Percentiles rank a stretch among this genome's conserved stretches.
Evolutionary conservation across 2,113 vertebrate genomes (phyloP).

Genomic region (Sprattus sprattus): DNA sequence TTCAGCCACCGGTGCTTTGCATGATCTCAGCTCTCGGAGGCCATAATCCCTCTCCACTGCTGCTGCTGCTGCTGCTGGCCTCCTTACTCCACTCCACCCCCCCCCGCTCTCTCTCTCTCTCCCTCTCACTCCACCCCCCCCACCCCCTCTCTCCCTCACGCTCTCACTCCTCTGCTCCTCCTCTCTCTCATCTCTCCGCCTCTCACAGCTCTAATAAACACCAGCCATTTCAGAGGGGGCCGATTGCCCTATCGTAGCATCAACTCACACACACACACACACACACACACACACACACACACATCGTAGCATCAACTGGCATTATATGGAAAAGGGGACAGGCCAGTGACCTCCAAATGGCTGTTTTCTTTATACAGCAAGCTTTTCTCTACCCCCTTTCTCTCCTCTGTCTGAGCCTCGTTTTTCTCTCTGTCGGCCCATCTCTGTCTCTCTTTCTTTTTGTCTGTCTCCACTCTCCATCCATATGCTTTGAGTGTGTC

Average conservation of each 20-base stretch:
- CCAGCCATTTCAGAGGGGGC: too few species aligned
- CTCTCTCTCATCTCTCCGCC: not conserved
- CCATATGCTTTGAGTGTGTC: not conserved
- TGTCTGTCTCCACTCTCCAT: not conserved
- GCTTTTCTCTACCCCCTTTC: not conserved
- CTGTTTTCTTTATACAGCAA: too few species aligned
- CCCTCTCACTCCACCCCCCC: not conserved
- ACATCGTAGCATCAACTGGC: too few species aligned
- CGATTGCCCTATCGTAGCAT: too few species aligned
- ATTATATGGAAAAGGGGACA: too few species aligned
- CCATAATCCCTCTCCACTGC: conserved; percentile 11
- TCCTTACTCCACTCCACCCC: not conserved
- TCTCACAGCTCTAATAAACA: too few species aligned
- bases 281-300: too few species aligned
- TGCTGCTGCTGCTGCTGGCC: not conserved
- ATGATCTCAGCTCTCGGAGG: not conserved
- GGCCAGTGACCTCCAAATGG: too few species aligned
- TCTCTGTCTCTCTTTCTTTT: conserved; percentile 26
- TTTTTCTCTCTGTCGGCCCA: not conserved
- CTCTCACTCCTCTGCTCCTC: not conserved
- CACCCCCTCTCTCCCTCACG: not conserved
- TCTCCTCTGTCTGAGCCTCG: not conserved
- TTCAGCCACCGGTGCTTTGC: not conserved
- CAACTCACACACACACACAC: too few species aligned
- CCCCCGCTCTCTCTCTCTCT: not conserved